phyloP scores from a whole-genome alignment of 1,140 invertebrate genomes.

The Cyclargus thomasi region DNA sequence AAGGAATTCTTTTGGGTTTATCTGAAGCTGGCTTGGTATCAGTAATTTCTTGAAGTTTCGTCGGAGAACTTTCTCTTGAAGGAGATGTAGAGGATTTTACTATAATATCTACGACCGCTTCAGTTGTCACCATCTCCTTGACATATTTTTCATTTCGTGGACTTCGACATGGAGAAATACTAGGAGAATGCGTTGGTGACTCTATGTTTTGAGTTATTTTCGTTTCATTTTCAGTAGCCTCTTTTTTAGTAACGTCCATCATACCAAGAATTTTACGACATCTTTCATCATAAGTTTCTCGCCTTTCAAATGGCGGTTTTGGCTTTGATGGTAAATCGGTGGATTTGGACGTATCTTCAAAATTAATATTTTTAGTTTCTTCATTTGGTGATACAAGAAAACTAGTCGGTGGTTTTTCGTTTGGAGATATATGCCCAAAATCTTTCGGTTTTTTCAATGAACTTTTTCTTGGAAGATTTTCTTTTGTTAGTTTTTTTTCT shows the following conservation, averaged over 20 bases:
- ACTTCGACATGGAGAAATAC: constrained; percentile 47
- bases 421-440: constrained; percentile 41
- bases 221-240: constrained; percentile 36
- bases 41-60: not conserved
- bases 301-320: constrained; percentile 73
- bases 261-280: constrained; percentile 80
- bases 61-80: not conserved
- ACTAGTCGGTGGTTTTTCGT: constrained; percentile 58
- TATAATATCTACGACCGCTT: not conserved
- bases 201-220: constrained; percentile 30
- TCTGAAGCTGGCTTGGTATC: constrained; percentile 8
- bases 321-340: constrained; percentile 38
- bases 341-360: constrained; percentile 42
- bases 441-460: constrained; percentile 66
- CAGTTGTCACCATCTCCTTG: not conserved
- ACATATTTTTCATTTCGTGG: constrained; percentile 37
- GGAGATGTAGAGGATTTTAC: not conserved
- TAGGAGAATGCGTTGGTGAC: constrained; percentile 33
- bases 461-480: constrained; percentile 64
- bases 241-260: constrained; percentile 58
- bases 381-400: constrained; percentile 56
- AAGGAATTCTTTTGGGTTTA: not conserved
- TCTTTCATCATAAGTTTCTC: constrained; percentile 83
- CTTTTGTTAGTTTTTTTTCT: constrained; percentile 51
- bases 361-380: constrained; percentile 41